Evolutionary conservation across 2,888 invertebrate genomes (phyloP).

Genomic region (Brachypalpus laphriformis): DNA sequence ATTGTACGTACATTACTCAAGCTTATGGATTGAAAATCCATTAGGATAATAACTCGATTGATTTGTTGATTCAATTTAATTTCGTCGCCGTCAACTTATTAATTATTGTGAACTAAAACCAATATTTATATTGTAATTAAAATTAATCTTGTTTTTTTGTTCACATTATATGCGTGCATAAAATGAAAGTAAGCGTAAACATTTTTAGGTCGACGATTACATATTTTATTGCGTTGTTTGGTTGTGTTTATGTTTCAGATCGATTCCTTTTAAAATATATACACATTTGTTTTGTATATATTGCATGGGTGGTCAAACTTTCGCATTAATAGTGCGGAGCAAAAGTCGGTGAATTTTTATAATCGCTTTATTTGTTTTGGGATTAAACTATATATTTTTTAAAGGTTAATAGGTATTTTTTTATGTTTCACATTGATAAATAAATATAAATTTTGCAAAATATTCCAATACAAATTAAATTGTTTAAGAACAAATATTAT

Average conservation of each 20-base stretch:
- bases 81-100: neutral
- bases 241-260: neutral
- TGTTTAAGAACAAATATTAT: too few relatives aligned
- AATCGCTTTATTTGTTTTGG: neutral
- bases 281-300: neutral
- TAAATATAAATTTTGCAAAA: too few relatives aligned
- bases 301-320: neutral
- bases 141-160: neutral
- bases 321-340: neutral
- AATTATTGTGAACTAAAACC: slow-evolving; percentile 8
- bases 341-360: neutral
- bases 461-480: too few relatives aligned
- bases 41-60: slow-evolving; percentile 26
- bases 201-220: slow-evolving; percentile 1
- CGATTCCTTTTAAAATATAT: neutral
- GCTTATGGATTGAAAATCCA: slow-evolving; percentile 3
- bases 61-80: slow-evolving; percentile 17
- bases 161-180: neutral
- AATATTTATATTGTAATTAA: neutral
- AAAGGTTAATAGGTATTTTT: neutral
- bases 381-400: too few relatives aligned
- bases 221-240: neutral
- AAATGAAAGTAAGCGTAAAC: neutral
- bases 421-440: neutral
- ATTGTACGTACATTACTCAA: slow-evolving; percentile 12